Base-by-base conservation (phyloP, 35 echinoderm and acorn worm genomes). In the Amphiura filiformis region DNA sequence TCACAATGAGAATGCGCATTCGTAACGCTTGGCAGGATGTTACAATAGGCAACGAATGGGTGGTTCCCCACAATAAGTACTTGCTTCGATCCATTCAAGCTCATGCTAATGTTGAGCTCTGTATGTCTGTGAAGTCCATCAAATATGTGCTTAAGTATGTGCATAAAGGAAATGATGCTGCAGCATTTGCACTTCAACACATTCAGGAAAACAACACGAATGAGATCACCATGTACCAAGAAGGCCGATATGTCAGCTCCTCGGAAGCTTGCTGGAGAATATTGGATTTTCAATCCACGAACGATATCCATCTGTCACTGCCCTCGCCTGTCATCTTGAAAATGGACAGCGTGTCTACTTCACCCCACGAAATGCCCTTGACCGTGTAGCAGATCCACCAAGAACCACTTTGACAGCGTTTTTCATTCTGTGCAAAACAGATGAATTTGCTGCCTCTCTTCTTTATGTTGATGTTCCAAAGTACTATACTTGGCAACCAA, bases 231-330 rank as follows among this genome's bases (percentile, higher is more conserved):
- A 80, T 20, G 78, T 80, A 80, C 38, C 78, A 80, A 35, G 38
- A 32, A 32, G 78, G 78, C 38, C 78, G 78, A 31, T 80, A 80
- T 35, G 34, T 80, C 78, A 36, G 78, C 78, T 36, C 33, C 78
- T 36, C 34, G 20, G 78, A 80, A 35, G 78, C n/a, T 7, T 20
- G 34, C 17, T 80, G 78, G 78, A 80, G 78, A 18, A 80, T 80
- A 1, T 35, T 80, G 18, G 38, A 80, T 22, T 80, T 80, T 33
- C 23, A 20, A 80, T 80, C 18, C 33, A 28, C 18, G 78, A 35
- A 28, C 23, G 78, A 35, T 80, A 28, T 38, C 78, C 78, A 28
- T 17, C 78, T 32, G 78, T 80, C 38, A 38, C 38, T 36, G 17
- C 34, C 34, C 38, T 80, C 20, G 38, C 33, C 34, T 34, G 34